Percentiles rank a stretch among this genome's conserved stretches.
phyloP scores from a whole-genome alignment of 2,113 vertebrate genomes.

The Poeciliopsis retropinna region DNA sequence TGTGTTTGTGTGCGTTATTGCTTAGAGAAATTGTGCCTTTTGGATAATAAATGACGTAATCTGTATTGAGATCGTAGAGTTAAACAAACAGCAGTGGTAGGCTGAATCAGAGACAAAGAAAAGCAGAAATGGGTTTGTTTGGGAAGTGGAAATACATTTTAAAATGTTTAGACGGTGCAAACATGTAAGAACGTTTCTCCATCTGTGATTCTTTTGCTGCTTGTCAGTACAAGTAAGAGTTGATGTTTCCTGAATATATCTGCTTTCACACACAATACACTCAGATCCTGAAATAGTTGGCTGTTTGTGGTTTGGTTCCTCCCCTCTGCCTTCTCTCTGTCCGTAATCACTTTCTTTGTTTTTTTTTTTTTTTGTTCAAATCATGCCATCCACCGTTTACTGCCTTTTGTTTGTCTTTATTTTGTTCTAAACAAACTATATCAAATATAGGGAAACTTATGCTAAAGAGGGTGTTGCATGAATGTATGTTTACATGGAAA shows the following conservation, averaged over 20 bases:
- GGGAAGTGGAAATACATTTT: not conserved
- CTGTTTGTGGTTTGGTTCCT: conserved; percentile 41
- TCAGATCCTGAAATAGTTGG: conserved; percentile 37
- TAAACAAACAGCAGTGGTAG: conserved; percentile 5
- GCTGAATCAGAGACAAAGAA: not conserved
- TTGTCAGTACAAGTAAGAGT: conserved; percentile 46
- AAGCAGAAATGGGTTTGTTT: conserved; percentile 1
- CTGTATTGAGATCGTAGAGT: conserved; percentile 27
- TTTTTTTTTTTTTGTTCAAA: conserved; percentile 21
- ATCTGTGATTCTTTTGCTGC: conserved; percentile 19
- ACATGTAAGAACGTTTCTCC: too few relatives aligned
- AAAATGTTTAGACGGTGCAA: not conserved
- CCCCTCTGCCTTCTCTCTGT: conserved; percentile 50
- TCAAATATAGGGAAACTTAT: conserved; percentile 84
- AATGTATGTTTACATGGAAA: conserved; percentile 87
- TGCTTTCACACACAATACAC: conserved; percentile 6
- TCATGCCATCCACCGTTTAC: conserved; percentile 54
- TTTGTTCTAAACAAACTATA: conserved; percentile 74
- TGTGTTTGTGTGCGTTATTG: conserved; percentile 17
- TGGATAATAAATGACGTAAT: conserved; percentile 39
- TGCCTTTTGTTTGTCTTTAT: conserved; percentile 58
- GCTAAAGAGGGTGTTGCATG: conserved; percentile 87
- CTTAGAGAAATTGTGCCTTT: conserved; percentile 62
- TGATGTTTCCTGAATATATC: conserved; percentile 16
- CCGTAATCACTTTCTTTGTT: conserved; percentile 40